These are phyloP conservation scores for Pyrgus malvae DNA, from an alignment of 2,888 invertebrate species.

Conservation along the genomic window DNA sequence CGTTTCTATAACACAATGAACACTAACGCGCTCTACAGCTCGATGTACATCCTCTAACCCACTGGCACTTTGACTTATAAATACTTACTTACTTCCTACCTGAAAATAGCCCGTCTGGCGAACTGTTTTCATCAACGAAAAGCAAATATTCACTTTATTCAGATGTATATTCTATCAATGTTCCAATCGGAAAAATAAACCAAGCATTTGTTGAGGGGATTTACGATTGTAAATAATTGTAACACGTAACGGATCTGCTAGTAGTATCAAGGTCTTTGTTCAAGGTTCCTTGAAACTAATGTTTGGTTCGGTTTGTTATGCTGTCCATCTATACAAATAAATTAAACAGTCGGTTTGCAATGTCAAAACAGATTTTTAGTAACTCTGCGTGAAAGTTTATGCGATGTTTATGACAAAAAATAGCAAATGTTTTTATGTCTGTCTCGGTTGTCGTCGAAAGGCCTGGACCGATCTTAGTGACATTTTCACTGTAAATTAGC, in stretches of 20 bases:
- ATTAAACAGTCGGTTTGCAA: too few species aligned
- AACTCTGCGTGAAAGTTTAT: too few species aligned
- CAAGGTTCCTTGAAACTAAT: conserved; percentile 31
- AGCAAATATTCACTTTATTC: conserved; percentile 45
- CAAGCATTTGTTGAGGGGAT: conserved; percentile 54
- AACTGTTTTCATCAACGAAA: conserved; percentile 37
- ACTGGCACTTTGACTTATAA: conserved; percentile 38
- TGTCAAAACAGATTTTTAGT: too few species aligned
- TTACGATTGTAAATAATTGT: conserved; percentile 69
- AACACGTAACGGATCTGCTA: conserved; percentile 45
- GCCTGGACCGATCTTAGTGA: too few species aligned
- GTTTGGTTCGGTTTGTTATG: conserved; percentile 26
- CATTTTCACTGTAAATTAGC: too few species aligned
- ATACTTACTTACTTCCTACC: conserved; percentile 53
- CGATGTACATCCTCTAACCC: too few species aligned
- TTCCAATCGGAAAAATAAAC: conserved; percentile 63
- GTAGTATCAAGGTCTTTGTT: conserved; percentile 40
- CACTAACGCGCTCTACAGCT: too few species aligned
- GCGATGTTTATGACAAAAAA: too few species aligned
- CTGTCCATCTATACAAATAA: conserved; percentile 24
- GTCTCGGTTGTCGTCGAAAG: too few species aligned
- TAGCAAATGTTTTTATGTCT: too few species aligned
- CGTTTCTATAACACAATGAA: too few species aligned
- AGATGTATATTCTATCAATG: conserved; percentile 47
- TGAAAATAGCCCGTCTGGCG: conserved; percentile 45